Conservation (phyloP, 2,113 vertebrate species). For the Macrotus californicus region DNA sequence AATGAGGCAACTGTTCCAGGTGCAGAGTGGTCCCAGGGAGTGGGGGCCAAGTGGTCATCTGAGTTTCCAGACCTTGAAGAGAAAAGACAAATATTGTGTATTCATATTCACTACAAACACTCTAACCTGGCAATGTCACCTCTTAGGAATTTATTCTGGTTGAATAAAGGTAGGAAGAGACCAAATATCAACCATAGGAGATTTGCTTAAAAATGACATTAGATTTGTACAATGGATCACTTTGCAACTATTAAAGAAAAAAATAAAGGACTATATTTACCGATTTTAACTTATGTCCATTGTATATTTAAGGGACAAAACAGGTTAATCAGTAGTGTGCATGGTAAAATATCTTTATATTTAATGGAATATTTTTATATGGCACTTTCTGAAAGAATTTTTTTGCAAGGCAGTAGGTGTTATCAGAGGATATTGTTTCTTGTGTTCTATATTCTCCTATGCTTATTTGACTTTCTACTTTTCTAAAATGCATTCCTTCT, state of each 20-base stretch:
- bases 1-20: fast-evolving
- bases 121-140: not conserved
- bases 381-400: not conserved
- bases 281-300: not conserved
- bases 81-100: not conserved
- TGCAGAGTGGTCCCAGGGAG: not conserved
- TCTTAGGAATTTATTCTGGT: not conserved
- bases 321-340: not conserved
- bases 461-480: not conserved
- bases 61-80: not conserved
- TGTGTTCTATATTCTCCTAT: not conserved
- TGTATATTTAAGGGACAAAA: not conserved
- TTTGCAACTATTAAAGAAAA: not conserved
- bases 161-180: not conserved
- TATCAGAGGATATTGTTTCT: not conserved
- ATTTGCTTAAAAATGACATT: not conserved
- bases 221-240: not conserved
- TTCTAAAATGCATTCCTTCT: not conserved
- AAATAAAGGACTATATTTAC: not conserved
- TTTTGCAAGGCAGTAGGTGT: not conserved
- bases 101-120: not conserved
- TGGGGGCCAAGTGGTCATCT: not conserved
- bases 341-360: not conserved
- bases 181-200: not conserved
- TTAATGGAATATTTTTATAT: not conserved